Evolutionary conservation across 2,113 vertebrate genomes (phyloP).

Genomic region (Fulica atra): DNA sequence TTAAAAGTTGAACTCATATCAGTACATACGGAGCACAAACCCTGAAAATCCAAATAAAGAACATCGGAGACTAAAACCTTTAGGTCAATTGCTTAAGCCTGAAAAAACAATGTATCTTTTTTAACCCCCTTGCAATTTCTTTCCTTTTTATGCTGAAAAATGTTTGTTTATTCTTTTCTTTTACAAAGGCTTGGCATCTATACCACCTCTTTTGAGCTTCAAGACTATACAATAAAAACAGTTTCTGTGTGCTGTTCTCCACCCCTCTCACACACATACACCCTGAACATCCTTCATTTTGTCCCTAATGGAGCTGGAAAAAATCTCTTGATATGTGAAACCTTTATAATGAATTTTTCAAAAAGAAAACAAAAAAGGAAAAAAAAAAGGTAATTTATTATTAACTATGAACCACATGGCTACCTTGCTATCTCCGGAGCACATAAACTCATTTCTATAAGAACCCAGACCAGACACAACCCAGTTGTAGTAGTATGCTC

Average conservation of each 20-base stretch:
- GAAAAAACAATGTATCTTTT: neutral
- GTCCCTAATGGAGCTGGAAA: conserved; percentile 1
- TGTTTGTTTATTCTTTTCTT: conserved; percentile 35
- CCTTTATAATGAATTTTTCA: neutral
- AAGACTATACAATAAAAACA: conserved; percentile 42
- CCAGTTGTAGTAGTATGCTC: neutral
- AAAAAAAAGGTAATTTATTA: neutral
- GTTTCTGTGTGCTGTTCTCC: neutral
- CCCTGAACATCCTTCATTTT: neutral
- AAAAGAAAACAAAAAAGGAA: neutral
- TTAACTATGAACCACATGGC: neutral
- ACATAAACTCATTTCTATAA: neutral
- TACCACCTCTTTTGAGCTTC: conserved; percentile 48
- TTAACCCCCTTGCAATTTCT: neutral
- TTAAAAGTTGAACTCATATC: neutral
- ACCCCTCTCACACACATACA: no score
- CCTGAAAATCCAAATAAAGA: conserved; percentile 42
- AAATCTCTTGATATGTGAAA: neutral
- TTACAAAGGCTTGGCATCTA: conserved; percentile 3
- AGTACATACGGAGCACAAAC: neutral
- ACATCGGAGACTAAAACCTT: conserved; percentile 41
- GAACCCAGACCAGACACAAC: neutral
- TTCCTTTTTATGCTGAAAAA: conserved; percentile 20
- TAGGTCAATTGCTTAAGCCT: neutral
- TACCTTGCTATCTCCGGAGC: neutral